phyloP scores from a whole-genome alignment of 2,113 vertebrate species.

The Amphilophus citrinellus region DNA sequence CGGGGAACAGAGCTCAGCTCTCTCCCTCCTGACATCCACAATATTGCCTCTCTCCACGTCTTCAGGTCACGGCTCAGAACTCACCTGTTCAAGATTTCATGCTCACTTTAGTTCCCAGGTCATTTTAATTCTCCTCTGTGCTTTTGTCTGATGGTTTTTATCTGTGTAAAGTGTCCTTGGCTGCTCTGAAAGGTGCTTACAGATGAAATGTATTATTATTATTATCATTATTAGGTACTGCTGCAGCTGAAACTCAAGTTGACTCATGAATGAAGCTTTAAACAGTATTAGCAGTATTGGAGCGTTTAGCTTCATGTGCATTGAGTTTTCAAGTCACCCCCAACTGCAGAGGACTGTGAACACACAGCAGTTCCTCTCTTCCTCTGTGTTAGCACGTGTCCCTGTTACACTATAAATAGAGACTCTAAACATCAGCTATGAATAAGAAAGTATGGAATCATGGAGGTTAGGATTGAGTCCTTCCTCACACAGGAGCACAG shows the following conservation, averaged over 20 bases:
- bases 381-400: neutral
- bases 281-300: fast-evolving
- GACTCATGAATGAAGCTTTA: neutral
- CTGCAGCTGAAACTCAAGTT: fast-evolving
- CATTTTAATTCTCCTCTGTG: no score
- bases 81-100: no score
- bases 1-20: no score
- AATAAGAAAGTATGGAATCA: neutral
- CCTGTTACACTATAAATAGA: neutral
- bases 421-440: neutral
- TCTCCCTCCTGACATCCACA: no score
- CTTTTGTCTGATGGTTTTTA: no score
- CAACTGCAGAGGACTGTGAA: neutral
- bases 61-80: no score
- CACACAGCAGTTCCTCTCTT: neutral
- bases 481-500: conserved; percentile 1
- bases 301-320: neutral
- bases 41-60: no score
- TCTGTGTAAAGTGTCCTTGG: no score
- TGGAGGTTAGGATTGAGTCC: neutral
- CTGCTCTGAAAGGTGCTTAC: no score
- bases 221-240: neutral
- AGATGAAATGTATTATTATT: no score
- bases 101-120: no score
- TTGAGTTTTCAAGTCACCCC: neutral